These are phyloP conservation scores for Meles meles DNA, from an alignment of 2,113 vertebrate genomes.

Conservation along the genomic window DNA sequence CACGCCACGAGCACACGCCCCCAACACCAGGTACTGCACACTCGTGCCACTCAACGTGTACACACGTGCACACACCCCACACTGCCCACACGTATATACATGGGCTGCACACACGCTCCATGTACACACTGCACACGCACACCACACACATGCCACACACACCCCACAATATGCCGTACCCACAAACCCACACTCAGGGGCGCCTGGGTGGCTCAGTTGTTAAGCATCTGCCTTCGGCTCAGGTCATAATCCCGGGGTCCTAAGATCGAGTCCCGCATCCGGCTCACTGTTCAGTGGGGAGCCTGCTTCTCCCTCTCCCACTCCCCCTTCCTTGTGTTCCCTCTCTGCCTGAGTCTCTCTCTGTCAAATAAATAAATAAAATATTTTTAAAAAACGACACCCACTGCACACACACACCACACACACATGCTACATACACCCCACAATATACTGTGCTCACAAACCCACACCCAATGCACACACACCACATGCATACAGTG, in stretches of 20 bases:
- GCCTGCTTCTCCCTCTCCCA: too few relatives aligned
- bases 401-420: background rate
- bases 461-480: too few relatives aligned
- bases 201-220: too few relatives aligned
- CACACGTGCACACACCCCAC: background rate
- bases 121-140: background rate
- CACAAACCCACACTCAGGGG: background rate
- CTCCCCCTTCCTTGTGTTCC: too few relatives aligned
- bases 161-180: background rate
- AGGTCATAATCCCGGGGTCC: too few relatives aligned
- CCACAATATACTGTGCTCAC: background rate
- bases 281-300: too few relatives aligned
- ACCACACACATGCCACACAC: background rate
- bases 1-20: rapidly evolving
- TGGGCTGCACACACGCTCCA: background rate
- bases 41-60: rapidly evolving
- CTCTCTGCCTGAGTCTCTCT: too few relatives aligned
- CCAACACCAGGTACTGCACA: background rate
- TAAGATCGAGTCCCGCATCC: too few relatives aligned
- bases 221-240: too few relatives aligned
- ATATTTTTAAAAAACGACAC: background rate
- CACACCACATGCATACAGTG: rapidly evolving
- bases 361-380: too few relatives aligned
- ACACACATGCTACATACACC: background rate
- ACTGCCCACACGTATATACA: background rate